Conservation (phyloP, 2,797 vertebrate species). For the Cuniculus paca region DNA sequence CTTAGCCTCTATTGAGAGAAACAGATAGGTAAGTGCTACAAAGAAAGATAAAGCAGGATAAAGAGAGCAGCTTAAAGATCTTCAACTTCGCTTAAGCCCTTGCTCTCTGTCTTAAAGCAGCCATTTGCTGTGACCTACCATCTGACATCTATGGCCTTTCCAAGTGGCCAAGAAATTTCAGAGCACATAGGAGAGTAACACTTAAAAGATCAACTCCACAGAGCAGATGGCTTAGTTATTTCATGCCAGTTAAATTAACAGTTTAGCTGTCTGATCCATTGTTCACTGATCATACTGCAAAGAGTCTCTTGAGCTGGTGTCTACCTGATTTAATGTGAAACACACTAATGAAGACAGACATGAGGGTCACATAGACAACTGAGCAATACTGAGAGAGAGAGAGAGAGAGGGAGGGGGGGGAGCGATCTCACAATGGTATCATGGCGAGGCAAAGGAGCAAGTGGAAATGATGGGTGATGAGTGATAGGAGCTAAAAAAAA, state of each 20-base stretch:
- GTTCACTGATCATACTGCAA: conserved; percentile 53
- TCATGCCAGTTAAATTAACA: conserved; percentile 72
- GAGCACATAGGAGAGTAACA: conserved; percentile 71
- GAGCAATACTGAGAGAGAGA: background rate
- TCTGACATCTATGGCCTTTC: conserved; percentile 69
- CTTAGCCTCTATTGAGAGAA: background rate
- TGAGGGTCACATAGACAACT: conserved; percentile 31
- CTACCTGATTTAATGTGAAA: conserved; percentile 65
- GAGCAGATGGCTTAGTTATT: conserved; percentile 79
- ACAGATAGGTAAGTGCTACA: background rate
- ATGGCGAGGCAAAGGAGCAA: background rate
- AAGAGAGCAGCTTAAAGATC: background rate
- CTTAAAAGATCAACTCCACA: conserved; percentile 68
- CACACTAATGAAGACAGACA: background rate
- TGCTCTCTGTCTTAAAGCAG: conserved; percentile 5
- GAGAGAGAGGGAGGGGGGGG: no score
- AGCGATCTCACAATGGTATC: background rate
- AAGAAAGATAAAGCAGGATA: background rate
- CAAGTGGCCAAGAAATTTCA: conserved; percentile 74
- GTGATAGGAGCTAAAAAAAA: background rate
- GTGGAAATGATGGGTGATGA: background rate
- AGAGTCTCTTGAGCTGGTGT: conserved; percentile 28
- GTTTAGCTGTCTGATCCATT: conserved; percentile 54
- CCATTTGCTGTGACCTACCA: conserved; percentile 62
- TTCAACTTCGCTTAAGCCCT: background rate